Conservation (phyloP, 2,888 invertebrate genomes). For the Gari tellinella region DNA sequence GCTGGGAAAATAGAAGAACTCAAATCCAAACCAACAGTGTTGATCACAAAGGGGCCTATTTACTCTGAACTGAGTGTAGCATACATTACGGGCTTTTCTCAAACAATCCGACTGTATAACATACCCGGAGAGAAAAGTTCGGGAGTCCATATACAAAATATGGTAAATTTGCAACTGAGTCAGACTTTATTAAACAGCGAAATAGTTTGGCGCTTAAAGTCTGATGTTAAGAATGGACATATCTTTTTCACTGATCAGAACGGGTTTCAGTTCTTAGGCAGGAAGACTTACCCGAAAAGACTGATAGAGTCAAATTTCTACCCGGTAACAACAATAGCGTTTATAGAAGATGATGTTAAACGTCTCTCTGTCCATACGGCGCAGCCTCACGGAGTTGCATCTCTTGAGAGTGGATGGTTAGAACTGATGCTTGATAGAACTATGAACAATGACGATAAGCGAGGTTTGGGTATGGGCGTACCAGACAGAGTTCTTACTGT, state of each 20-base stretch:
- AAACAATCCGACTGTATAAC: constrained; percentile 70
- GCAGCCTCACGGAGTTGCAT: constrained; percentile 81
- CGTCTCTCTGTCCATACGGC: constrained; percentile 78
- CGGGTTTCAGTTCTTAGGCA: constrained; percentile 78
- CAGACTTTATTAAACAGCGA: constrained; percentile 72
- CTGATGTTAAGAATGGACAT: constrained; percentile 69
- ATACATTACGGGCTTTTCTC: constrained; percentile 65
- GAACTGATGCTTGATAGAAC: constrained; percentile 83
- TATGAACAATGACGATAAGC: constrained; percentile 76
- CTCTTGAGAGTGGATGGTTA: constrained; percentile 75
- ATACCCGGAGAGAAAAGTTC: constrained; percentile 60
- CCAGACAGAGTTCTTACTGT: constrained; percentile 73
- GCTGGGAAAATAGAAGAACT: constrained; percentile 60
- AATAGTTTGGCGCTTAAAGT: constrained; percentile 77
- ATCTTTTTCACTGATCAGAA: constrained; percentile 82
- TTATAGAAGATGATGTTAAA: constrained; percentile 74
- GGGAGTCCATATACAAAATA: constrained; percentile 71
- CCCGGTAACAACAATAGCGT: constrained; percentile 79
- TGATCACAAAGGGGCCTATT: constrained; percentile 93
- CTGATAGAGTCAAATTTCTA: constrained; percentile 81
- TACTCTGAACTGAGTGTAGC: constrained; percentile 93
- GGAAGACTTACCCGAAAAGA: constrained; percentile 70
- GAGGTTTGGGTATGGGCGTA: constrained; percentile 80
- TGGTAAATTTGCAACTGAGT: constrained; percentile 56
- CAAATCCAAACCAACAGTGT: constrained; percentile 86